Evolutionary conservation across 2,113 vertebrate species (phyloP).

Genomic region (Dipodomys merriami): DNA sequence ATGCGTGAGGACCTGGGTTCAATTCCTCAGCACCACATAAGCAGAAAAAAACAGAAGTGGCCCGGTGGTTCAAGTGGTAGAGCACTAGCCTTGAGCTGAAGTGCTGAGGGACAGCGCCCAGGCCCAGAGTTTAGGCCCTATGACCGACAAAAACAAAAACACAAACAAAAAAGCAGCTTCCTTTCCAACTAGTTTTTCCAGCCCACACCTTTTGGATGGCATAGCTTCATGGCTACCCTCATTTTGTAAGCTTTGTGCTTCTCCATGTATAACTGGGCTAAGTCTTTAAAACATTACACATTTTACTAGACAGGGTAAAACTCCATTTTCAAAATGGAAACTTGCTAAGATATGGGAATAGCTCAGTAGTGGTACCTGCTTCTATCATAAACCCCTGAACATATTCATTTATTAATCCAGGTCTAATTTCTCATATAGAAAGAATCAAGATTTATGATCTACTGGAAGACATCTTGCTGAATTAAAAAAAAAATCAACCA

Average conservation of each 20-base stretch:
- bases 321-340: background rate
- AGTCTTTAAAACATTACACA: background rate
- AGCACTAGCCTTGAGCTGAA: too few species aligned
- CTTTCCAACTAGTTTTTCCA: background rate
- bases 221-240: fast-evolving
- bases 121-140: too few species aligned
- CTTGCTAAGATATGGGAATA: background rate
- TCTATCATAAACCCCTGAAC: background rate
- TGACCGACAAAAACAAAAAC: too few species aligned
- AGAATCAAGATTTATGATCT: background rate
- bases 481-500: background rate
- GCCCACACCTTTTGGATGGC: background rate
- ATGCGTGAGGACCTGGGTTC: too few species aligned
- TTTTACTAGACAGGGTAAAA: background rate
- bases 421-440: background rate
- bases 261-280: background rate
- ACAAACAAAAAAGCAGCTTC: background rate
- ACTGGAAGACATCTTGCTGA: background rate
- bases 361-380: background rate
- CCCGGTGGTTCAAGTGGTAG: too few species aligned
- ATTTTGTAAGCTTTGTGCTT: background rate
- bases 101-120: too few species aligned
- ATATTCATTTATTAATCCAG: background rate
- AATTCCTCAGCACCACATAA: too few species aligned
- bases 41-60: too few species aligned